Conservation (phyloP, 2,888 invertebrate genomes). For the Uropetala carovei region DNA sequence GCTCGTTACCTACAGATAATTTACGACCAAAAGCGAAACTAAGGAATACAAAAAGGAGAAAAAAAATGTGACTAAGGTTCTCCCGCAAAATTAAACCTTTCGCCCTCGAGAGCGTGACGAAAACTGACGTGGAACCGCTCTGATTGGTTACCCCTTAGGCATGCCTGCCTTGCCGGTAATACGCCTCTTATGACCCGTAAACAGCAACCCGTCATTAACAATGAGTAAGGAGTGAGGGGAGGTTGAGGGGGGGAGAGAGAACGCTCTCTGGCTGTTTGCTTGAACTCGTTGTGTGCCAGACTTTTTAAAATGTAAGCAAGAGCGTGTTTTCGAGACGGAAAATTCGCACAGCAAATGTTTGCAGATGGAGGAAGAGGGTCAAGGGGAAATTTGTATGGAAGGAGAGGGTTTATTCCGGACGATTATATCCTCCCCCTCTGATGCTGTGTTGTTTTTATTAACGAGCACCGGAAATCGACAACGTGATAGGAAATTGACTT, state of each 20-base stretch:
- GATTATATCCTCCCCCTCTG: not conserved
- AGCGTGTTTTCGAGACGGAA: not conserved
- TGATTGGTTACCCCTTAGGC: not conserved
- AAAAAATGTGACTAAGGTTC: too few species aligned
- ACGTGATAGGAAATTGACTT: not conserved
- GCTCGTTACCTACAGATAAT: too few species aligned
- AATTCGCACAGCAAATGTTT: not conserved
- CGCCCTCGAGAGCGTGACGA: not conserved
- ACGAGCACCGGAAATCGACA: not conserved
- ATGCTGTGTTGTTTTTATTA: not conserved
- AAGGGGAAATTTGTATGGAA: not conserved
- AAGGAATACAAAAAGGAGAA: too few species aligned
- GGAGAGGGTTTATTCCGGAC: not conserved
- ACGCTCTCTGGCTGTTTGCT: not conserved
- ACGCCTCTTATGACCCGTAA: not conserved
- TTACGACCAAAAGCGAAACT: too few species aligned
- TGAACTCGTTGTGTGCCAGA: not conserved
- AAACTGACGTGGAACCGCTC: not conserved
- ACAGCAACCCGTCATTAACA: not conserved
- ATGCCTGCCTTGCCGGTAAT: not conserved
- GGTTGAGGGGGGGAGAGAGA: too few species aligned
- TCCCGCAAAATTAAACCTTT: too few species aligned
- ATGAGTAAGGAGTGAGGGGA: too few species aligned
- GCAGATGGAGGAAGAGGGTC: not conserved
- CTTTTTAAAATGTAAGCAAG: not conserved